Percentiles rank a stretch among this genome's conserved stretches.
Conservation (phyloP, 1,140 invertebrate species). For the Aphaenogaster ashmeadi region DNA sequence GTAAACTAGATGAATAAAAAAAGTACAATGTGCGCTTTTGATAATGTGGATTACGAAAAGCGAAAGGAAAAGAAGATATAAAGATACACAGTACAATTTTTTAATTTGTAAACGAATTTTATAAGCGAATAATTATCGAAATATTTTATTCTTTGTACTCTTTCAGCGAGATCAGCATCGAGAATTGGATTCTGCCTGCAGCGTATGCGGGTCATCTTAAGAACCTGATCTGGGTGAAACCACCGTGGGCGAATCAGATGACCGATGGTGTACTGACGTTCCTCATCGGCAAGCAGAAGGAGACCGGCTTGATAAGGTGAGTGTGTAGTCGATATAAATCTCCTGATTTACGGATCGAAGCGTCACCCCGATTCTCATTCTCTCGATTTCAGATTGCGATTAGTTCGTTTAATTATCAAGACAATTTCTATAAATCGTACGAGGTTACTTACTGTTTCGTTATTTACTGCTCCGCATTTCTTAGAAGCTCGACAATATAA, state of each 20-base stretch:
- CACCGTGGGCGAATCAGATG: constrained; percentile 95
- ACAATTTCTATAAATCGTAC: not conserved
- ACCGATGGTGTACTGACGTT: constrained; percentile 90
- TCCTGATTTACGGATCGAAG: not conserved
- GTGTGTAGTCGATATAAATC: constrained; percentile 23
- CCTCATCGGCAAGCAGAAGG: constrained; percentile 91
- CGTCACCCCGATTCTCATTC: not conserved
- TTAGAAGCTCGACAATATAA: not conserved
- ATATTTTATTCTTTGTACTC: not conserved
- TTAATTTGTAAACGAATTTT: not conserved
- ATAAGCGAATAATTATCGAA: not conserved
- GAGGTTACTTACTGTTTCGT: not conserved
- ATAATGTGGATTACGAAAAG: not conserved
- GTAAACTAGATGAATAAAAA: not conserved
- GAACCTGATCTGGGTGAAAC: constrained; percentile 94
- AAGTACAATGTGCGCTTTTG: not conserved
- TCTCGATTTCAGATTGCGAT: constrained; percentile 7
- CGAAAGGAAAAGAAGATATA: not conserved
- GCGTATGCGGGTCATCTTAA: constrained; percentile 94
- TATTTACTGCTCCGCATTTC: not conserved
- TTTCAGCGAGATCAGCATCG: constrained; percentile 91
- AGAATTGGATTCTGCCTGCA: constrained; percentile 97
- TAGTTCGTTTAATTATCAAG: not conserved
- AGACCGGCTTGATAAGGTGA: constrained; percentile 88
- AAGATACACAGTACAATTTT: not conserved